These are phyloP conservation scores for Chauna torquata DNA, from an alignment of 2,113 vertebrate genomes.

Conservation along the genomic window DNA sequence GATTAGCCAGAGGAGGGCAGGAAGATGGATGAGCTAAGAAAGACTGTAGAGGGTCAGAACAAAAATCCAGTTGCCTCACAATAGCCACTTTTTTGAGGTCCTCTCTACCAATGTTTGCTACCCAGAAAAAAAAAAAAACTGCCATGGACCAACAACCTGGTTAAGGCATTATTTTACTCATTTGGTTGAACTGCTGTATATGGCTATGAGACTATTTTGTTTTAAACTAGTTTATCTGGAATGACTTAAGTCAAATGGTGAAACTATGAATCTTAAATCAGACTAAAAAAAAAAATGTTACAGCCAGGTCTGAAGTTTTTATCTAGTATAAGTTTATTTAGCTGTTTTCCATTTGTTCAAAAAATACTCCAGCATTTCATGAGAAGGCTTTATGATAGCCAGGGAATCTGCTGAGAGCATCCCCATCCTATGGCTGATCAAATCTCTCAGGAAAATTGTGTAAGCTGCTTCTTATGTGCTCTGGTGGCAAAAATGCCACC, in stretches of 20 bases:
- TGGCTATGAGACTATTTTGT: background rate
- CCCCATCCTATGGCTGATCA: background rate
- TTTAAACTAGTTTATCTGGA: background rate
- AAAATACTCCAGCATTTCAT: background rate
- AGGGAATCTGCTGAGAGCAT: background rate
- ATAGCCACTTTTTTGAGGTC: background rate
- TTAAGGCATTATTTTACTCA: background rate
- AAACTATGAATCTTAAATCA: background rate
- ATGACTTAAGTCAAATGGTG: background rate
- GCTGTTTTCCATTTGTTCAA: background rate
- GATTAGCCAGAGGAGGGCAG: background rate
- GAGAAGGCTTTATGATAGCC: background rate
- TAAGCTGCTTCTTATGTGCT: background rate
- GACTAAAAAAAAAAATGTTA: background rate
- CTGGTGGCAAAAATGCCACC: background rate
- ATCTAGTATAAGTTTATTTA: background rate
- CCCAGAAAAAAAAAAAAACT: background rate
- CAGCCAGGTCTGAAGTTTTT: background rate
- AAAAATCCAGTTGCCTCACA: background rate
- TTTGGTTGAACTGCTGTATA: background rate
- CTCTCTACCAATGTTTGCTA: background rate
- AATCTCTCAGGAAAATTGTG: background rate
- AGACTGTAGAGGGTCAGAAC: background rate
- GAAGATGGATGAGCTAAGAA: rapidly evolving
- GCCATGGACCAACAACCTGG: background rate